A percentile compares a stretch with the other conserved stretches of the same genome.
phyloP scores from a whole-genome alignment of 2,797 vertebrate genomes.

The Spinus pinus region DNA sequence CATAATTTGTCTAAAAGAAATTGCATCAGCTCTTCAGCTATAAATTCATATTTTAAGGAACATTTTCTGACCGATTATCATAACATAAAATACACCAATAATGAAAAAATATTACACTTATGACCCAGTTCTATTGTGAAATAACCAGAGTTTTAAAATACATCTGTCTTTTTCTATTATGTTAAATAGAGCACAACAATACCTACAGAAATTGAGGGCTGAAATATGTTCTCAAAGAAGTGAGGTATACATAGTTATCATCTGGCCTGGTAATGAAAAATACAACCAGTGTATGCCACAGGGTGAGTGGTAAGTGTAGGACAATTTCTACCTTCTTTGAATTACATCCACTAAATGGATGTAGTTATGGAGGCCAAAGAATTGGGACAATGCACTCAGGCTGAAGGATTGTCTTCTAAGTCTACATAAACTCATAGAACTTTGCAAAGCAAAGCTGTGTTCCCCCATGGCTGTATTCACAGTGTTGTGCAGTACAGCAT shows the following conservation, averaged over 20 bases:
- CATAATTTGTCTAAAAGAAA: background rate
- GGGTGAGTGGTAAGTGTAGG: background rate
- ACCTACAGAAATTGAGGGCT: background rate
- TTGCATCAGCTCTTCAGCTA: background rate
- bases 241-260: background rate
- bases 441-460: background rate
- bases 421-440: background rate
- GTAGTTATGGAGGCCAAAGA: background rate
- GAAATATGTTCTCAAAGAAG: background rate
- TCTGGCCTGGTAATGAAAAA: background rate
- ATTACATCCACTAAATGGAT: background rate
- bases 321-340: background rate
- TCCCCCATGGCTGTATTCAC: fast-evolving
- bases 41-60: background rate
- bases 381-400: background rate
- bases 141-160: background rate
- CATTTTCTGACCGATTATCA: background rate
- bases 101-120: background rate
- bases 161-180: background rate
- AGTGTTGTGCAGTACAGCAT: background rate
- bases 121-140: background rate
- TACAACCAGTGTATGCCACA: background rate
- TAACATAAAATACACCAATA: background rate
- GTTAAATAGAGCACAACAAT: background rate
- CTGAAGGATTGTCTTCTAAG: background rate